phyloP scores from a whole-genome alignment of 2,797 vertebrate species.

The Syndactyla subalaris region DNA sequence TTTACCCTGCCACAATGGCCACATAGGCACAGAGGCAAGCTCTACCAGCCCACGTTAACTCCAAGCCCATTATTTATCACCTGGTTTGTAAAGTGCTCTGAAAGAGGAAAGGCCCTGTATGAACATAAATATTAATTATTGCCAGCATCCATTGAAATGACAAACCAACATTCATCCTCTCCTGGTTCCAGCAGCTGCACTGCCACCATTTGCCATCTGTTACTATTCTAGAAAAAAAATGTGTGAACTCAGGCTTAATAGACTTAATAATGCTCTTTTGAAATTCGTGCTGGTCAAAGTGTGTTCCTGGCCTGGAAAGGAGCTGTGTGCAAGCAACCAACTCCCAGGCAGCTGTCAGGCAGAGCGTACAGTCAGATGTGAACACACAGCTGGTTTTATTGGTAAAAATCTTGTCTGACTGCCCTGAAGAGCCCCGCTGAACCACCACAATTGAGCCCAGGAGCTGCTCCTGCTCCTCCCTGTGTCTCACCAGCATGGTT shows the following conservation, averaged over 20 bases:
- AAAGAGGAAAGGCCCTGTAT: background rate
- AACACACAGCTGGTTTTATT: background rate
- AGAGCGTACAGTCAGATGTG: background rate
- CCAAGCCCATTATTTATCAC: background rate
- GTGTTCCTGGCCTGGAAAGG: background rate
- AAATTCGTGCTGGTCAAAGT: background rate
- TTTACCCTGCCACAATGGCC: background rate
- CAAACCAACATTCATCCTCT: slow-evolving; percentile 13
- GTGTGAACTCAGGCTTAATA: slow-evolving; percentile 8
- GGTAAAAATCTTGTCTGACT: background rate
- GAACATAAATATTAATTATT: slow-evolving; percentile 12
- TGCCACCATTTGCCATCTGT: background rate
- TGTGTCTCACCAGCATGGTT: background rate
- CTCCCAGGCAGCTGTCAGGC: background rate
- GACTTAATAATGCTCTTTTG: background rate
- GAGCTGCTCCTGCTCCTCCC: background rate
- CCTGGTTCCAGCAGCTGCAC: background rate
- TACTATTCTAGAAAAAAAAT: background rate
- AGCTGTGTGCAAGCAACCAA: background rate
- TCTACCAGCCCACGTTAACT: background rate
- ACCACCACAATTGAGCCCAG: background rate
- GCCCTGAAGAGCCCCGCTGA: background rate
- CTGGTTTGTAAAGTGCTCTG: background rate
- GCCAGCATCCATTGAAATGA: background rate
- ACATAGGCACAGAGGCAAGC: background rate